Evolutionary conservation across 1,140 invertebrate species (phyloP), one percentile per base, ranked within the genome.

Genomic region (Drosophila mojavensis): DNA sequence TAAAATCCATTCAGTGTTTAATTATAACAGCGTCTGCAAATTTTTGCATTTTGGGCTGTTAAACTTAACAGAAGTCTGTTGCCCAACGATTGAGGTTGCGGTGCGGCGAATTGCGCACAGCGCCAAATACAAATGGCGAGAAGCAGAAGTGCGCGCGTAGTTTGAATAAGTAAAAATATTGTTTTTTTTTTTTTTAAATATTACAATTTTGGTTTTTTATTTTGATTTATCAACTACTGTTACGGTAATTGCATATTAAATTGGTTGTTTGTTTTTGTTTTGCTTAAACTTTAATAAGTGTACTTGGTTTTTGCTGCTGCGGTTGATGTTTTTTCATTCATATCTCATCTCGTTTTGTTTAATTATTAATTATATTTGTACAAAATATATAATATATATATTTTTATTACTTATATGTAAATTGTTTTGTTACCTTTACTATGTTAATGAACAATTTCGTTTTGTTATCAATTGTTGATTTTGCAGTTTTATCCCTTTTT

Each of bases 211-310:
- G 59, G 63, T 77, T 71, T 72, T 68, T 86, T 72, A 82, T 90
- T 90, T 90, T 90, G 86, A 90, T 90, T 90, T 90, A 90, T 90
- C 86, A 90, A 90, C 86, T 90, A 90, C 86, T 82, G 58, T 83
- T 90, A 74, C 72, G 75, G 75, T 86, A 90, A 90, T 90, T 88
- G 79, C 81, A 90, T 82, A 86, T 86, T 90, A 83, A 82, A 90
- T 88, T 90, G 85, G 74, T 90, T 90, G 74, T 81, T 39, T 67
- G 48, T 50, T 26, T 77, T 63, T 54, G 41, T 66, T 56, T 71
- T 90, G 78, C 86, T 90, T 90, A 86, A 78, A 81, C 64, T 77
- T 78, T 90, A 90, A 89, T 90, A 81, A 90, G 80, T 90, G 85
- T 90, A 90, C 86, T 88, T 88, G 83, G 83, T 88, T 88, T 88